A percentile compares a stretch with the other conserved stretches of the same genome.
Evolutionary conservation across 2,113 vertebrate genomes (phyloP).

Genomic region (Petroica traversi): DNA sequence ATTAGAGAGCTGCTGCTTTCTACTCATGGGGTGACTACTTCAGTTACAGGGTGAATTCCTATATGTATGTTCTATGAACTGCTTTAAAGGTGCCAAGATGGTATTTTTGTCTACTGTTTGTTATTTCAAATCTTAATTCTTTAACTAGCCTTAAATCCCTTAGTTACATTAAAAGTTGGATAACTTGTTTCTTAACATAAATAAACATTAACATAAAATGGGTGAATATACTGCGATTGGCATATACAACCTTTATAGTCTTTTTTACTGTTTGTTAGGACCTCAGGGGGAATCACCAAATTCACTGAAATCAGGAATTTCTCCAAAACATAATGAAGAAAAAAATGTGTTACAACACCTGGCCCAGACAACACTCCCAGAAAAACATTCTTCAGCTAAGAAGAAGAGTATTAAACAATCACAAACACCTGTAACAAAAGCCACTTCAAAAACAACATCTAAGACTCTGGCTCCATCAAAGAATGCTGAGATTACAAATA

Average conservation of each 20-base stretch:
- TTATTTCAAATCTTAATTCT: background rate
- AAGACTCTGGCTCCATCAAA: slow-evolving; percentile 67
- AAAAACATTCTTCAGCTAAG: slow-evolving; percentile 70
- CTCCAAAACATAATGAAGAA: slow-evolving; percentile 85
- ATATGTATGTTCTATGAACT: background rate
- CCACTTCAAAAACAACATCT: slow-evolving; percentile 72
- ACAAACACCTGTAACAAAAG: slow-evolving; percentile 68
- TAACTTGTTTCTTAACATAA: background rate
- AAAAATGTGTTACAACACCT: slow-evolving; percentile 71
- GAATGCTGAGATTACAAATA: slow-evolving; percentile 53
- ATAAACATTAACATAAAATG: background rate
- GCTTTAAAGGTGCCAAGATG: background rate
- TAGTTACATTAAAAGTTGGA: background rate
- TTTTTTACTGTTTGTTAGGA: slow-evolving; percentile 70
- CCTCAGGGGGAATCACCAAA: slow-evolving; percentile 73
- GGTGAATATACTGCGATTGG: background rate
- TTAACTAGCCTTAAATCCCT: background rate
- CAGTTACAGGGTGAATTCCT: background rate
- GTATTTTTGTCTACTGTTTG: background rate
- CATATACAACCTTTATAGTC: background rate
- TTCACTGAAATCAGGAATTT: slow-evolving; percentile 77
- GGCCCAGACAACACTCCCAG: slow-evolving; percentile 54
- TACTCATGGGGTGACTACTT: background rate
- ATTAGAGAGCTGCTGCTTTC: background rate
- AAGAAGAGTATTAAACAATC: slow-evolving; percentile 79